Evolutionary conservation across 2,888 invertebrate genomes (phyloP), one percentile per base, ranked within the genome.

Genomic region (Barypeithes pellucidus): DNA sequence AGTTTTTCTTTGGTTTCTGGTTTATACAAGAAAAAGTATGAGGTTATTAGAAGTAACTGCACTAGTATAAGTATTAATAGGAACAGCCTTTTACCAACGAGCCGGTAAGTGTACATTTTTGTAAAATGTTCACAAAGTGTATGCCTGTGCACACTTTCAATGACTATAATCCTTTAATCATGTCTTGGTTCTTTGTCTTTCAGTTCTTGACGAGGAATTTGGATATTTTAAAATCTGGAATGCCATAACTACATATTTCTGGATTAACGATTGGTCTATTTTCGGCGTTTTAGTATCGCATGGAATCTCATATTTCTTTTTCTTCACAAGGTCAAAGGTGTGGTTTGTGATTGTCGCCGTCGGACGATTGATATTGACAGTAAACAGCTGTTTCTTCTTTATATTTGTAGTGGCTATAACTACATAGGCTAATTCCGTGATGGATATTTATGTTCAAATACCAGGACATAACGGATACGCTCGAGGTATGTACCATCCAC

Each of bases 11-110:
- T 68, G n/a, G 59, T 33, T 22, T 75, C 67, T n/a, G 68, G 24
- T 41, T 72, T 63, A 33, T 54, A 57, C n/a, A 69, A 12, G 7
- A 71, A 59, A 41, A 72, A 75, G 43, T 75, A 75, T 11, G 67
- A 66, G 9, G 18, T 36, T 59, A 75, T 75, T 22, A 75, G 24
- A 9, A 63, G 60, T 29, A 75, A 8, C 45, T 75, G 75, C 11
- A 36, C 22, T 41, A 68, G 14, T 43, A 73, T 54, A 18, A 73
- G 69, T 8, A 39, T 33, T 22, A 73, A 29, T 52, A 69, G 59
- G 24, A 60, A 24, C 18, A 69, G 16, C 61, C 41, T 69, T 18
- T 59, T 72, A 3, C 67, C 24, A 39, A 14, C 39, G 9, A 54
- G 45, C 9, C 73, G 59, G 20, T 63, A 65, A 22, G 33, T 11